These are phyloP conservation scores for Lepidochitona cinerea DNA, from an alignment of 2,888 invertebrate species.

Conservation along the genomic window DNA sequence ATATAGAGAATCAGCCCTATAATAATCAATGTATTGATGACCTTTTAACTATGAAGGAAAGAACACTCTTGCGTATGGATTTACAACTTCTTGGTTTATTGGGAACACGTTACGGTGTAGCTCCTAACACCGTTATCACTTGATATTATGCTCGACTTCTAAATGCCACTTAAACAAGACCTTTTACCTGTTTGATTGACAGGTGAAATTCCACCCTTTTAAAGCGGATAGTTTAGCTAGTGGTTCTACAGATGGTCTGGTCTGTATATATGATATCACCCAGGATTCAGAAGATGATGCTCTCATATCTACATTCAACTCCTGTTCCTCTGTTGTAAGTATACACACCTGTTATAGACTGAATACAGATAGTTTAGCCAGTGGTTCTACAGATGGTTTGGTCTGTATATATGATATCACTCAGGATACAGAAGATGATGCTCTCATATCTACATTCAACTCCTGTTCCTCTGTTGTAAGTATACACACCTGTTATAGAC, in stretches of 20 bases:
- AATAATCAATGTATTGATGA: too few relatives aligned
- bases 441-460: conserved; percentile 83
- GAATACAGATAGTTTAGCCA: conserved; percentile 76
- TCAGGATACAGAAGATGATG: conserved; percentile 83
- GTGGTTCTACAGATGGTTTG: conserved; percentile 87
- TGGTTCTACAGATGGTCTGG: conserved; percentile 86
- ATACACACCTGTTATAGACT: too few relatives aligned
- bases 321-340: conserved; percentile 81
- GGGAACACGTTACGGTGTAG: too few relatives aligned
- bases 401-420: conserved; percentile 87
- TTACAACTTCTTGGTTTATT: too few relatives aligned
- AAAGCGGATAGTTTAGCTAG: conserved; percentile 70
- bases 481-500: too few relatives aligned
- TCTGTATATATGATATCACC: conserved; percentile 86
- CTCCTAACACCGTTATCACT: too few relatives aligned
- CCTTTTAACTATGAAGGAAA: too few relatives aligned
- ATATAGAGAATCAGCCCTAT: too few relatives aligned
- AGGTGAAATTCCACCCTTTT: conserved; percentile 55
- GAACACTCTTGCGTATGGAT: too few relatives aligned
- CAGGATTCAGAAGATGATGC: conserved; percentile 85
- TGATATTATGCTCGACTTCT: too few relatives aligned
- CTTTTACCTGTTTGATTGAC: too few relatives aligned
- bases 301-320: conserved; percentile 82
- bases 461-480: conserved; percentile 82
- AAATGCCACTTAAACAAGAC: too few relatives aligned